Conservation (phyloP, 1,140 invertebrate species). For the Lucilia sericata region DNA sequence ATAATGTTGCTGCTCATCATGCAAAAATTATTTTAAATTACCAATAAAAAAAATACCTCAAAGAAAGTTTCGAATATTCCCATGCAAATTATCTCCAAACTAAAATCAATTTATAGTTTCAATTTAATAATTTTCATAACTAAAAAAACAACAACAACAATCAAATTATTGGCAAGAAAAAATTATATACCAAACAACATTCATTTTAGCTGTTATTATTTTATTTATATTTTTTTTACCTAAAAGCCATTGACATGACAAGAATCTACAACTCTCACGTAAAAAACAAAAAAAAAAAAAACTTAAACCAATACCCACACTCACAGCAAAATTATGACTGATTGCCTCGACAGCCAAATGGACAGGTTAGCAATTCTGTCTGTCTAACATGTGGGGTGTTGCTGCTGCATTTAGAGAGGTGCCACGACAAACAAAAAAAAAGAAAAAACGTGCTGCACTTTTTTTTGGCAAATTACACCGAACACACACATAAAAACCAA, state of each 20-base stretch:
- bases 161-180: background rate
- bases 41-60: background rate
- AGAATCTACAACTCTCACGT: constrained; percentile 22
- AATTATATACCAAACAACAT: background rate
- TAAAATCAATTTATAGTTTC: constrained; percentile 3
- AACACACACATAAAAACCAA: background rate
- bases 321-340: background rate
- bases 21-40: background rate
- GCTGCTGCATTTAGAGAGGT: constrained; percentile 10
- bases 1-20: no score
- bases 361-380: background rate
- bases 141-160: background rate
- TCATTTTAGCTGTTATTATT: background rate
- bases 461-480: background rate
- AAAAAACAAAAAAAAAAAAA: background rate
- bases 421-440: background rate
- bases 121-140: background rate
- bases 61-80: background rate
- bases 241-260: constrained; percentile 14
- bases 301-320: background rate
- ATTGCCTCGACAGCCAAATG: background rate
- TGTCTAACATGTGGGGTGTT: background rate
- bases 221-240: background rate
- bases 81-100: background rate
- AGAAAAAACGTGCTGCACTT: background rate